Evolutionary conservation across 53 echinoderm and acorn worm species (phyloP).

Genomic region (Holothuria scabra): DNA sequence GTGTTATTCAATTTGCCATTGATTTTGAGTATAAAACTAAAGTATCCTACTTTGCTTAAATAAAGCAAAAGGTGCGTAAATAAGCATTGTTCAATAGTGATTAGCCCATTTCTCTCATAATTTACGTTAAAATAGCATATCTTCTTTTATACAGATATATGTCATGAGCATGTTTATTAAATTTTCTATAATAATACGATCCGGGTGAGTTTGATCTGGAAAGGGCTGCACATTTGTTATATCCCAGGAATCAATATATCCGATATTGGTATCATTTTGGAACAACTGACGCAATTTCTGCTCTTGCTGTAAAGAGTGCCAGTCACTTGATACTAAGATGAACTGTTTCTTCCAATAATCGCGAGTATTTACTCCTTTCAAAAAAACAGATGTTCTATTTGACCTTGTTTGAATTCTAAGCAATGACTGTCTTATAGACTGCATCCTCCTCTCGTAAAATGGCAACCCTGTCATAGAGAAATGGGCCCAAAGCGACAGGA

Average conservation of each 20-base stretch:
- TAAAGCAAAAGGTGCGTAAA: no score
- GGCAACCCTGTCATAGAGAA: neutral
- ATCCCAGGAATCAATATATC: constrained; percentile 13
- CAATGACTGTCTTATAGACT: neutral
- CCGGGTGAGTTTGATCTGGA: constrained; percentile 6
- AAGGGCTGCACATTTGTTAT: constrained; percentile 12
- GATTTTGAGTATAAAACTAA: no score
- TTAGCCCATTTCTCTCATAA: no score
- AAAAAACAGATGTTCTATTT: neutral
- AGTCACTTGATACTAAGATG: constrained; percentile 19
- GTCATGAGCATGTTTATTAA: constrained; percentile 1
- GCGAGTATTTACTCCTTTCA: constrained; percentile 14
- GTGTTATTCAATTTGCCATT: no score
- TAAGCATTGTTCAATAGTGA: no score
- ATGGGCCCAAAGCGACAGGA: constrained; percentile 25
- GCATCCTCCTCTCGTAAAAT: neutral
- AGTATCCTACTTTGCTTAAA: no score
- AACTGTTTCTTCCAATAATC: neutral
- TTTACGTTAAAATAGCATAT: no score
- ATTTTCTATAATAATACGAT: neutral
- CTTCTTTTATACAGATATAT: neutral
- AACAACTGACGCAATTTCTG: constrained; percentile 3
- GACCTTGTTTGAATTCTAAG: neutral
- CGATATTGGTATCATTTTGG: neutral
- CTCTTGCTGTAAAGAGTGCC: constrained; percentile 13